Evolutionary conservation across 2,797 vertebrate species (phyloP).

Genomic region (Sciaenops ocellatus): DNA sequence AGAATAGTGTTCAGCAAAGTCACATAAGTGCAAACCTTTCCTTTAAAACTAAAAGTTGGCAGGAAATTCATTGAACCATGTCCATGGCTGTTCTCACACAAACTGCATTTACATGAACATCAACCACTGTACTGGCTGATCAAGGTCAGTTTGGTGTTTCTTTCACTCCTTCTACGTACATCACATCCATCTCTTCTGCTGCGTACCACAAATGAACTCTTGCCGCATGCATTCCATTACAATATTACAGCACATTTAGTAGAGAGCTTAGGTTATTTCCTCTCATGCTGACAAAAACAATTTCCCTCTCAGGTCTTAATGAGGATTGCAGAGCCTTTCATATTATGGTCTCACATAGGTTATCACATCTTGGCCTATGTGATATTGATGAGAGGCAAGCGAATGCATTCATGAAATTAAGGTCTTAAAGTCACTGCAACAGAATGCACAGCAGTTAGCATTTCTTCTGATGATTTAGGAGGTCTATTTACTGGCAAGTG

Average conservation of each 20-base stretch:
- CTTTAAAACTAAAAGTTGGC: conserved; percentile 1
- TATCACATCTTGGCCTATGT: conserved; percentile 65
- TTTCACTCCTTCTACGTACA: conserved; percentile 1
- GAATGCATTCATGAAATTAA: conserved; percentile 73
- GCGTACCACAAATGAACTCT: conserved; percentile 58
- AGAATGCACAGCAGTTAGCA: conserved; percentile 63
- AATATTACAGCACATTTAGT: conserved; percentile 74
- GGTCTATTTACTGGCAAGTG: conserved; percentile 61
- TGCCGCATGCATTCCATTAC: conserved; percentile 66
- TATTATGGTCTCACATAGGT: conserved; percentile 68
- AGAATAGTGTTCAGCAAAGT: not conserved
- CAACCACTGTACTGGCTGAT: conserved; percentile 26
- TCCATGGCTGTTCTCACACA: not conserved
- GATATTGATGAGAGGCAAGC: conserved; percentile 75
- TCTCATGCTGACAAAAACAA: conserved; percentile 72
- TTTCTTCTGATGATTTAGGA: conserved; percentile 72
- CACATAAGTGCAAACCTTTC: not conserved
- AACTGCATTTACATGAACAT: conserved; percentile 25
- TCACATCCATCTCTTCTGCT: conserved; percentile 57
- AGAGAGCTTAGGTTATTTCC: conserved; percentile 69
- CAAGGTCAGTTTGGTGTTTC: conserved; percentile 57
- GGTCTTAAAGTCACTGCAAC: conserved; percentile 64
- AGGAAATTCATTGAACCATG: not conserved
- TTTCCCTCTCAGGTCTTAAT: conserved; percentile 75
- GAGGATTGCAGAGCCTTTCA: conserved; percentile 75